A percentile compares a stretch with the other conserved stretches of the same genome.
phyloP scores from a whole-genome alignment of 2,888 invertebrate species.

The Cephalotes varians region DNA sequence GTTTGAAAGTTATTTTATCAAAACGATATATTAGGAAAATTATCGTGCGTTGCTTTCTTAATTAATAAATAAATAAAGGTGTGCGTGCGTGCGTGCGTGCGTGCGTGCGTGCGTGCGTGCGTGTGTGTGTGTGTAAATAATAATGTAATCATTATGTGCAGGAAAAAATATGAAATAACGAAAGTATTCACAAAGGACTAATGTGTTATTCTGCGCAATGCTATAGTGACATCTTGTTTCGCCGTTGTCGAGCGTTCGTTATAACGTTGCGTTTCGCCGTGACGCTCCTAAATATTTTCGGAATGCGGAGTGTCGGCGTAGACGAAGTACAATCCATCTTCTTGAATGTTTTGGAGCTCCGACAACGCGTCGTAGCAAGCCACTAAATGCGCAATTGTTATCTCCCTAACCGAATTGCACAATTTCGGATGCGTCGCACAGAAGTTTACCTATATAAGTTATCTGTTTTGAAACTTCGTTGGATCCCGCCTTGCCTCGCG shows the following conservation, averaged over 20 bases:
- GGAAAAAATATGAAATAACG: neutral
- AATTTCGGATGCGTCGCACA: conserved; percentile 24
- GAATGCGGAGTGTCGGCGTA: conserved; percentile 18
- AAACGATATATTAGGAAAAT: neutral
- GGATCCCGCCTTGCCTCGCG: neutral
- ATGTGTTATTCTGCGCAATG: neutral
- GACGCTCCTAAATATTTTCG: conserved; percentile 41
- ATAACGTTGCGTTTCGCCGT: conserved; percentile 11
- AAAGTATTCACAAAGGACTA: neutral
- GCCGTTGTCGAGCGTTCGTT: neutral
- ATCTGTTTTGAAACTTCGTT: conserved; percentile 36
- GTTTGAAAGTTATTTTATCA: neutral
- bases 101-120: too few species aligned
- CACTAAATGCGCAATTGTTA: conserved; percentile 51
- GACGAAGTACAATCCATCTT: conserved; percentile 28
- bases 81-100: too few species aligned
- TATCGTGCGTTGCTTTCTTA: neutral
- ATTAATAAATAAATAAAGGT: neutral
- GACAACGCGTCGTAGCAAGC: neutral
- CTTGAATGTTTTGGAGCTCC: conserved; percentile 6
- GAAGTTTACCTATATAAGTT: conserved; percentile 50
- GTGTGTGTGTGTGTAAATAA: too few species aligned
- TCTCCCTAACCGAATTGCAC: conserved; percentile 51
- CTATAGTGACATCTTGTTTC: conserved; percentile 25
- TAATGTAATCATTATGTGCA: neutral